Percentiles rank a stretch among this genome's conserved stretches.
These are phyloP conservation scores for Eupleurogrammus muticus DNA, from an alignment of 2,797 vertebrate genomes.

Conservation along the genomic window DNA sequence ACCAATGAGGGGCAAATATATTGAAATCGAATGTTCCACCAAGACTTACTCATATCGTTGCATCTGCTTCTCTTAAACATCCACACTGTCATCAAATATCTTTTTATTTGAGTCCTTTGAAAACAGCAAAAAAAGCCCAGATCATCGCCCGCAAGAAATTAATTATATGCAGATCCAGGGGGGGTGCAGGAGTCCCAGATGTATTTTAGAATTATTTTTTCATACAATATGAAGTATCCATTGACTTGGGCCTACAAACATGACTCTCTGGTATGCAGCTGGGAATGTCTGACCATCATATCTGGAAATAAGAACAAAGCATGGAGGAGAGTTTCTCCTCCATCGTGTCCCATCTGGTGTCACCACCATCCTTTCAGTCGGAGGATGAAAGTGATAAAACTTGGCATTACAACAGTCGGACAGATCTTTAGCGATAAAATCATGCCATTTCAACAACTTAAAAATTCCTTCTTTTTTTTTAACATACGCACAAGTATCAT, in stretches of 20 bases:
- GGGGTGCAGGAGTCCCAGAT: background rate
- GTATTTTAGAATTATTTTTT: background rate
- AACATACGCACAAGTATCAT: background rate
- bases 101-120: background rate
- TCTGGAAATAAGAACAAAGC: background rate
- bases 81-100: background rate
- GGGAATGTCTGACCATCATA: background rate
- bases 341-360: background rate
- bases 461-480: too few relatives aligned
- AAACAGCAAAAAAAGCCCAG: background rate
- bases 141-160: background rate
- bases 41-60: too few relatives aligned
- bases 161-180: background rate
- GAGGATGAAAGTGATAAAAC: background rate
- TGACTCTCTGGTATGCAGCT: background rate
- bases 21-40: too few relatives aligned
- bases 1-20: too few relatives aligned
- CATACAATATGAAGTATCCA: background rate
- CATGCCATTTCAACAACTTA: too few relatives aligned
- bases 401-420: too few relatives aligned
- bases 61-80: background rate
- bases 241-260: background rate
- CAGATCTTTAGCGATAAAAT: too few relatives aligned
- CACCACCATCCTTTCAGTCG: background rate
- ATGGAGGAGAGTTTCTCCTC: background rate